Percentiles rank a stretch among this genome's conserved stretches.
Conservation (phyloP, 2,888 invertebrate genomes). For the Platypus cylindrus region DNA sequence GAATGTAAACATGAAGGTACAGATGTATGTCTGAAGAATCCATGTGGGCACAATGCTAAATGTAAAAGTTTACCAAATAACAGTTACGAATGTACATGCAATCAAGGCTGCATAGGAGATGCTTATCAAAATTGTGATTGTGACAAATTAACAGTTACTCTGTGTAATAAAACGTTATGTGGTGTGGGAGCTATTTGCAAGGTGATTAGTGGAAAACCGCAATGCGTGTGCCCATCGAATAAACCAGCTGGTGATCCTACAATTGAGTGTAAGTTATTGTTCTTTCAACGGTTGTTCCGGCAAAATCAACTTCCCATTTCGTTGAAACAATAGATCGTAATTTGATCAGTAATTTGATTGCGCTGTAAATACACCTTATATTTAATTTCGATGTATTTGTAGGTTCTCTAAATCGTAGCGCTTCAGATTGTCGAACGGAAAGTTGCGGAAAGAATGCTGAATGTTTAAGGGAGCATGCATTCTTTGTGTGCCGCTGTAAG, state of each 20-base stretch:
- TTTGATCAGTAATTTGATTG: conserved; percentile 28
- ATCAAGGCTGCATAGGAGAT: conserved; percentile 69
- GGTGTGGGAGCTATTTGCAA: conserved; percentile 74
- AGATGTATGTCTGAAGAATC: conserved; percentile 65
- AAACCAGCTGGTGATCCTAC: conserved; percentile 76
- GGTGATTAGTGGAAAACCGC: conserved; percentile 50
- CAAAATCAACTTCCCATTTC: too few species aligned
- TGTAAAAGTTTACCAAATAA: conserved; percentile 56
- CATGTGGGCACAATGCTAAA: conserved; percentile 73
- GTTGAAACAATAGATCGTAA: conserved; percentile 77
- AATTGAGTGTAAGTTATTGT: conserved; percentile 73
- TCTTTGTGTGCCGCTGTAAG: conserved; percentile 70
- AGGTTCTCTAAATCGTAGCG: conserved; percentile 47
- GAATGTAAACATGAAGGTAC: conserved; percentile 57
- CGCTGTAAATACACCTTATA: neutral
- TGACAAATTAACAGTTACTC: conserved; percentile 49
- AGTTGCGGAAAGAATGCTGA: conserved; percentile 80
- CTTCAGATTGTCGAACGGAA: conserved; percentile 67
- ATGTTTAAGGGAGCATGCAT: conserved; percentile 72
- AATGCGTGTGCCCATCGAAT: conserved; percentile 74
- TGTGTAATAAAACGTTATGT: conserved; percentile 69
- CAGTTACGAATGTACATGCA: conserved; percentile 70
- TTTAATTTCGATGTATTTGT: conserved; percentile 9
- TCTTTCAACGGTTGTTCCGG: too few species aligned
- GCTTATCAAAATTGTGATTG: conserved; percentile 65